These are phyloP conservation scores for Liopterus haemorrhoidalis DNA, from an alignment of 2,888 invertebrate genomes.

Conservation along the genomic window DNA sequence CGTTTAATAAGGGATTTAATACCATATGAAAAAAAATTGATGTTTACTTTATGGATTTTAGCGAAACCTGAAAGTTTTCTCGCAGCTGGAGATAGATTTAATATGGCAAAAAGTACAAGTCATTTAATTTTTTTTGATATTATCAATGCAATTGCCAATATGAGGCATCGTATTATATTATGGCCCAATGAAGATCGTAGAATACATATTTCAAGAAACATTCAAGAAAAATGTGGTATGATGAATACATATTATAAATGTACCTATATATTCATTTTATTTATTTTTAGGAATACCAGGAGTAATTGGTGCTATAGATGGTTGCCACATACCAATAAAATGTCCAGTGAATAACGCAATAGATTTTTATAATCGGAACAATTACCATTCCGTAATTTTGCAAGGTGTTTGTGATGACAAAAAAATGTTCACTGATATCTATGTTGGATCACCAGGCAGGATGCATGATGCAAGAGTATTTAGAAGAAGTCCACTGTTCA, in stretches of 20 bases:
- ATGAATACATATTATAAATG: too few relatives aligned
- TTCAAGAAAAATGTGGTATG: too few relatives aligned
- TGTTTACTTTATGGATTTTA: neutral
- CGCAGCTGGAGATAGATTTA: conserved; percentile 1
- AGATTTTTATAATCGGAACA: conserved; percentile 14
- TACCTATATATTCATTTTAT: too few relatives aligned
- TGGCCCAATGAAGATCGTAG: conserved; percentile 3
- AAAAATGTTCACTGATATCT: conserved; percentile 19
- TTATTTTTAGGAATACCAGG: conserved; percentile 5
- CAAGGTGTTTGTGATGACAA: conserved; percentile 11
- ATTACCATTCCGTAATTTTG: conserved; percentile 11
- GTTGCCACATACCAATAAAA: conserved; percentile 17
- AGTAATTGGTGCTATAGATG: conserved; percentile 19
- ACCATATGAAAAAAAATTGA: neutral
- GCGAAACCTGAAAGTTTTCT: conserved; percentile 9
- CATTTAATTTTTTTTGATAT: neutral
- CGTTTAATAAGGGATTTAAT: too few relatives aligned
- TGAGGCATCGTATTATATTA: neutral
- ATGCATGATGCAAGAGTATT: conserved; percentile 25
- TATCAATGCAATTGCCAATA: neutral
- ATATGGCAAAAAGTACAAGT: neutral
- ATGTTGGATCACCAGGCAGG: conserved; percentile 19
- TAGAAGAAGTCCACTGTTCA: conserved; percentile 16
- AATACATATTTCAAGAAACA: too few relatives aligned
- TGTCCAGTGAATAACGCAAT: conserved; percentile 7